phyloP scores from a whole-genome alignment of 2,113 vertebrate species.

The Dermatemys mawii region DNA sequence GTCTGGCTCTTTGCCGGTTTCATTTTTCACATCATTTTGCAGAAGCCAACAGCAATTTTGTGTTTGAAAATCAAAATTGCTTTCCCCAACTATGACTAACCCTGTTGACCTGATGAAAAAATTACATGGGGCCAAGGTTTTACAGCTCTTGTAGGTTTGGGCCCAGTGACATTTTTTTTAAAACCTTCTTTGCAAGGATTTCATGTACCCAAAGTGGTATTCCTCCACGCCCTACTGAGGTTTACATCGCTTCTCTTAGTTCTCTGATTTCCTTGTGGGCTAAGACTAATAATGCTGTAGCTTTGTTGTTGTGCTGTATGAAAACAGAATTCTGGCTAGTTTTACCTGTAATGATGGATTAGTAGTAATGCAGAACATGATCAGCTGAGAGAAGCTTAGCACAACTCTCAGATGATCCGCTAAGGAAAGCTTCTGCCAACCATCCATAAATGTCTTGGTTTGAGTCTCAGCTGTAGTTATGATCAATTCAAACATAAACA shows the following conservation, averaged over 20 bases:
- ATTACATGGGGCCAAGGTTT: not conserved
- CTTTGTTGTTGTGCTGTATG: not conserved
- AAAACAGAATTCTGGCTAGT: not conserved
- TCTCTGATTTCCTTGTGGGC: not conserved
- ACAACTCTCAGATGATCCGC: not conserved
- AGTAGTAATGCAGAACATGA: not conserved
- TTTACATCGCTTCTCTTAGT: not conserved
- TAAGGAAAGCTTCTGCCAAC: not conserved
- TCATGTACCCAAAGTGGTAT: not conserved
- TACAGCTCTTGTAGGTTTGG: not conserved
- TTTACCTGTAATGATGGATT: not conserved
- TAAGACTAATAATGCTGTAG: not conserved
- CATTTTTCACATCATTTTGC: constrained; percentile 39
- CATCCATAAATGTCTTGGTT: not conserved
- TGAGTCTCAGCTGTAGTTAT: not conserved
- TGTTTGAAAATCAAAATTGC: constrained; percentile 43
- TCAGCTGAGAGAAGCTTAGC: not conserved
- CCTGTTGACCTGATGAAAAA: constrained; percentile 7
- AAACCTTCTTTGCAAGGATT: not conserved
- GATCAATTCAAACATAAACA: not conserved
- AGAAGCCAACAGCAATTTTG: constrained; percentile 42
- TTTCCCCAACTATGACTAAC: constrained; percentile 17
- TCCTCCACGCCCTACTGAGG: not conserved
- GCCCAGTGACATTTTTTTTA: not conserved
- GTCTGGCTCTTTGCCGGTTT: constrained; percentile 25